Evolutionary conservation across 2,888 invertebrate genomes (phyloP).

Genomic region (Platyscelio sp.): DNA sequence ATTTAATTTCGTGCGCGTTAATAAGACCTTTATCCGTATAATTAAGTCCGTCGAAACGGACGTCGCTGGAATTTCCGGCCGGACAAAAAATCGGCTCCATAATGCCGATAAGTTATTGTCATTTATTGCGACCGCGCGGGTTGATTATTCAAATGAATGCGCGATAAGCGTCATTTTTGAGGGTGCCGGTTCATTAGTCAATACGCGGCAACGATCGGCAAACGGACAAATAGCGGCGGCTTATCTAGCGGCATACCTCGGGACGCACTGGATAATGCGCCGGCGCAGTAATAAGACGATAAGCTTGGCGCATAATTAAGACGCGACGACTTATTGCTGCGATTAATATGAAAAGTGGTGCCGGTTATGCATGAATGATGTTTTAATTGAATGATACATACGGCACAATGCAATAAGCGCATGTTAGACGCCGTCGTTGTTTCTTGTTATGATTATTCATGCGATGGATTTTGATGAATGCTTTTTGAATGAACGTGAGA

Average conservation of each 20-base stretch:
- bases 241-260: conserved; percentile 55
- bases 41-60: conserved; percentile 44
- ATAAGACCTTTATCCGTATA: conserved; percentile 50
- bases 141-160: conserved; percentile 63
- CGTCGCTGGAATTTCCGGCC: conserved; percentile 34
- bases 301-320: conserved; percentile 55
- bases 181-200: conserved; percentile 48
- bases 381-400: conserved; percentile 65
- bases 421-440: conserved; percentile 60
- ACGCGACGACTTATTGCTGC: conserved; percentile 61
- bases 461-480: conserved; percentile 46
- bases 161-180: conserved; percentile 58
- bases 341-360: conserved; percentile 61
- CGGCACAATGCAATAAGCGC: conserved; percentile 51
- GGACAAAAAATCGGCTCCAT: conserved; percentile 11
- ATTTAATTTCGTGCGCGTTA: conserved; percentile 49
- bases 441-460: conserved; percentile 57
- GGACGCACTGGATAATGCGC: conserved; percentile 51
- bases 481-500: conserved; percentile 55
- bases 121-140: conserved; percentile 43
- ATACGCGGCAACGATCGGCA: conserved; percentile 36
- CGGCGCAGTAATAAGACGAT: conserved; percentile 56
- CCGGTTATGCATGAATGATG: conserved; percentile 59
- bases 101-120: conserved; percentile 61
- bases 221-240: conserved; percentile 45